Conservation (phyloP, 2,797 vertebrate species). For the Gymnocypris eckloni region DNA sequence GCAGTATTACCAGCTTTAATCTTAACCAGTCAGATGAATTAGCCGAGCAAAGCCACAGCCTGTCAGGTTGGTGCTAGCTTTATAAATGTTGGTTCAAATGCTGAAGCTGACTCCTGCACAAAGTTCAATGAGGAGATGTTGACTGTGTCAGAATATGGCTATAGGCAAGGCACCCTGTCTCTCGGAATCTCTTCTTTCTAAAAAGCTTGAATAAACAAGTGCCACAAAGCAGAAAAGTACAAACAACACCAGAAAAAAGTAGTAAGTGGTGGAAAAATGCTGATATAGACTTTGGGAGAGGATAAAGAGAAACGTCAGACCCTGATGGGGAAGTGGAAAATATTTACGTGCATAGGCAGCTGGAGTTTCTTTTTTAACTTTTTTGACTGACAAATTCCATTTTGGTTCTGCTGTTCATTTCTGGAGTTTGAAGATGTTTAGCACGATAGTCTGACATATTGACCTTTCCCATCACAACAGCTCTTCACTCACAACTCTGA, state of each 20-base stretch:
- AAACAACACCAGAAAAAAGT: slow-evolving; percentile 2
- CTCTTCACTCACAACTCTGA: slow-evolving; percentile 19
- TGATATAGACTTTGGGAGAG: slow-evolving; percentile 24
- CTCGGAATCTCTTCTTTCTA: slow-evolving; percentile 34
- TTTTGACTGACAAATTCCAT: slow-evolving; percentile 37
- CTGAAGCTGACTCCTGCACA: slow-evolving; percentile 2
- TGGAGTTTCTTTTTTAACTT: slow-evolving; percentile 8
- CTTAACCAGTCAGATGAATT: slow-evolving; percentile 55
- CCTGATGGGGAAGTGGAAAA: slow-evolving; percentile 10
- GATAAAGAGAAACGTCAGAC: slow-evolving; percentile 22
- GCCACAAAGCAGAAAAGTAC: slow-evolving; percentile 5
- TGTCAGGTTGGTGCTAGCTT: slow-evolving; percentile 23
- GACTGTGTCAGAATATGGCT: slow-evolving; percentile 26
- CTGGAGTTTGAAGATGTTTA: slow-evolving; percentile 34
- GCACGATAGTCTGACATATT: slow-evolving; percentile 41
- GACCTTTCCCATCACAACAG: slow-evolving; percentile 46
- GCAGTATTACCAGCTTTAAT: slow-evolving; percentile 44
- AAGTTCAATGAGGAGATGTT: slow-evolving; percentile 24
- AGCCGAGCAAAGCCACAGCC: slow-evolving; percentile 20
- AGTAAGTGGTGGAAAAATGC: not conserved
- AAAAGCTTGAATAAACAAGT: slow-evolving; percentile 43
- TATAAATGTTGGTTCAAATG: slow-evolving; percentile 35
- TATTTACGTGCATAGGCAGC: slow-evolving; percentile 20
- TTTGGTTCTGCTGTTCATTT: slow-evolving; percentile 22
- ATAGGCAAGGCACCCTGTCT: slow-evolving; percentile 34